phyloP scores from a whole-genome alignment of 1,140 invertebrate genomes.

The Tetranychus cinnabarinus region DNA sequence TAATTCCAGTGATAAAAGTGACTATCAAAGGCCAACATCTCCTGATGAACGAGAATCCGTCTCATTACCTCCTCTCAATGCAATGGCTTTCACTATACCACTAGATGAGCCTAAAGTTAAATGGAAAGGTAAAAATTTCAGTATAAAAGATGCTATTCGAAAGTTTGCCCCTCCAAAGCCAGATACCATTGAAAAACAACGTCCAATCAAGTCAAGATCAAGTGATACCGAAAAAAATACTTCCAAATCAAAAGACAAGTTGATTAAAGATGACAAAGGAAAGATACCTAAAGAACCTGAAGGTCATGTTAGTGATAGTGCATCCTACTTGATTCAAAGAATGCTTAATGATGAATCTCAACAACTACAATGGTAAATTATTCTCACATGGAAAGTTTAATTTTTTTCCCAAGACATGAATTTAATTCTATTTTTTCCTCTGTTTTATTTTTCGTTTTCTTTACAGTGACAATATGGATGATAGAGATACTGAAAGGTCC shows the following conservation, averaged over 20 bases:
- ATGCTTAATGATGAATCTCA: not conserved
- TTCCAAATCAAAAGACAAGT: not conserved
- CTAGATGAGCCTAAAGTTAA: not conserved
- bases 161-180: constrained; percentile 3
- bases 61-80: not conserved
- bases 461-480: no score
- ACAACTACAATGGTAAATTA: not conserved
- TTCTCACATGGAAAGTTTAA: no score
- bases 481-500: no score
- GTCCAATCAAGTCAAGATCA: not conserved
- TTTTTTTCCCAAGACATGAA: no score
- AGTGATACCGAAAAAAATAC: not conserved
- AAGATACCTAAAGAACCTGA: not conserved
- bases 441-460: no score
- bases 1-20: no score
- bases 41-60: no score
- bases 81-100: constrained; percentile 1
- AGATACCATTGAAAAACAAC: constrained; percentile 1
- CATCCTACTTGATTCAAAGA: not conserved
- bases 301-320: not conserved
- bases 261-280: not conserved
- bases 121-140: not conserved
- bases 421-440: no score
- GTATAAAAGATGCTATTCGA: not conserved
- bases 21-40: no score